phyloP scores from a whole-genome alignment of 2,797 vertebrate genomes.

The Acanthopagrus latus region DNA sequence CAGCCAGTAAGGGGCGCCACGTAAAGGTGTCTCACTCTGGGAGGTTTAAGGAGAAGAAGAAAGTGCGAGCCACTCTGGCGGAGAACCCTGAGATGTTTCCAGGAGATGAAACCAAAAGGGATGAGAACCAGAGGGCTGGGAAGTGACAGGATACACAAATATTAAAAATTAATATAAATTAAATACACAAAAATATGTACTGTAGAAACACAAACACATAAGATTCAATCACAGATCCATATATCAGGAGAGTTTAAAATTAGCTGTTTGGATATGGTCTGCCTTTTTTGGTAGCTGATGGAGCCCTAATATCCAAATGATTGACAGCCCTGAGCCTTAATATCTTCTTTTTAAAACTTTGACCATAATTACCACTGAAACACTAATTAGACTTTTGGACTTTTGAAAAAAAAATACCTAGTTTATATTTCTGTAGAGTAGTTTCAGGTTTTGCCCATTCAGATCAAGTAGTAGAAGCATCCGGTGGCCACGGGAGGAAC shows the following conservation, averaged over 20 bases:
- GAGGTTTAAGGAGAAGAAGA: conserved; percentile 95
- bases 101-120: conserved; percentile 69
- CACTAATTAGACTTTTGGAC: background rate
- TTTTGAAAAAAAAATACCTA: background rate
- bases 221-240: background rate
- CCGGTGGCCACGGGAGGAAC: background rate
- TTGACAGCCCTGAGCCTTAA: background rate
- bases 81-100: conserved; percentile 89
- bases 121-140: conserved; percentile 64
- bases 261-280: background rate
- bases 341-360: background rate
- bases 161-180: background rate
- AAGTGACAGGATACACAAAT: conserved; percentile 25
- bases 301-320: background rate
- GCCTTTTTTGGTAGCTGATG: background rate
- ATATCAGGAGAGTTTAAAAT: background rate
- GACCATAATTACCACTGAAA: background rate
- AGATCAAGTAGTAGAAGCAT: background rate
- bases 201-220: background rate
- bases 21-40: conserved; percentile 94
- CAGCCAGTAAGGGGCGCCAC: conserved; percentile 88
- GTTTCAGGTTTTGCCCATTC: background rate
- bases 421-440: background rate
- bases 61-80: conserved; percentile 85
- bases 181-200: background rate